These are phyloP conservation scores for Mola mola DNA, from an alignment of 2,113 vertebrate genomes.

Conservation along the genomic window DNA sequence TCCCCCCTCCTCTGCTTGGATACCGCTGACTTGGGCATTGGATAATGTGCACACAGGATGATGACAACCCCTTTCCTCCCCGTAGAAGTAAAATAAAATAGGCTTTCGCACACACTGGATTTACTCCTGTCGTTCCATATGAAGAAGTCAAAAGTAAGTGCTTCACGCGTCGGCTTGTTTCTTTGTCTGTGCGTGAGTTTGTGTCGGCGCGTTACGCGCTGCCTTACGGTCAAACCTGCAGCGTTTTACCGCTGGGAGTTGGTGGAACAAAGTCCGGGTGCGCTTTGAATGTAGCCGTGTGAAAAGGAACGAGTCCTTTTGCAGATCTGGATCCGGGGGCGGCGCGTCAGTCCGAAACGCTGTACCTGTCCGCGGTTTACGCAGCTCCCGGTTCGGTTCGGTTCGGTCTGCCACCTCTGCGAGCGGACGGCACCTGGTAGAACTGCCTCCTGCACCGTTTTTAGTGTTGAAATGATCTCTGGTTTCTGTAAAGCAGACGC, in stretches of 20 bases:
- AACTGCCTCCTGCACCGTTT: too few relatives aligned
- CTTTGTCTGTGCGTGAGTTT: neutral
- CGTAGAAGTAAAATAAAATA: slow-evolving; percentile 87
- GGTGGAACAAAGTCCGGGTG: neutral
- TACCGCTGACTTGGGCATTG: slow-evolving; percentile 75
- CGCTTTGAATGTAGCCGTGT: neutral
- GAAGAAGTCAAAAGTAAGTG: slow-evolving; percentile 88
- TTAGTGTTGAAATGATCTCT: too few relatives aligned
- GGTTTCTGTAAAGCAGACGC: too few relatives aligned
- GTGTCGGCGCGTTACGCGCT: too few relatives aligned
- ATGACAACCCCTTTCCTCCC: slow-evolving; percentile 83
- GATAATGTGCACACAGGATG: slow-evolving; percentile 86
- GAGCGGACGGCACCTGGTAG: neutral
- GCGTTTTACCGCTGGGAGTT: too few relatives aligned
- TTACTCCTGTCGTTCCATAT: slow-evolving; percentile 86
- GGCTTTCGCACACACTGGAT: slow-evolving; percentile 83
- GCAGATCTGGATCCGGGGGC: neutral
- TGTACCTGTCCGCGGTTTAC: too few relatives aligned
- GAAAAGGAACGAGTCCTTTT: neutral
- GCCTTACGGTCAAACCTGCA: too few relatives aligned
- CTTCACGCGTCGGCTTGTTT: neutral
- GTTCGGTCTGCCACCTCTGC: too few relatives aligned
- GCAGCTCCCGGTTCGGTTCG: too few relatives aligned
- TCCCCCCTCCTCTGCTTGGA: slow-evolving; percentile 61
- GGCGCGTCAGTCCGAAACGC: too few relatives aligned